phyloP scores from a whole-genome alignment of 2,888 invertebrate genomes.

The Adela reaumurella region DNA sequence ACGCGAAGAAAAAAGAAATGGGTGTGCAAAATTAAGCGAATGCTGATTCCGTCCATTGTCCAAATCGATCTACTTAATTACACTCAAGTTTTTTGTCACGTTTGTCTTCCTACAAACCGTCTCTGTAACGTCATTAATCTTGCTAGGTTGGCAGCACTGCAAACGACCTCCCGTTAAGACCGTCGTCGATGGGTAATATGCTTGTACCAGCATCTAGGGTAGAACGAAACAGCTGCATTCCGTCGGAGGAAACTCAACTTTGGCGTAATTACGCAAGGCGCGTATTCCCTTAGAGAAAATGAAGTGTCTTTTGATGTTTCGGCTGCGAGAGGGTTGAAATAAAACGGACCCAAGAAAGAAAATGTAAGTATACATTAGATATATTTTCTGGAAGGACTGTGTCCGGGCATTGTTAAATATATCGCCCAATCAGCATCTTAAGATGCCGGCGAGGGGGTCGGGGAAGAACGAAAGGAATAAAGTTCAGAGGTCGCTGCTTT shows the following conservation, averaged over 20 bases:
- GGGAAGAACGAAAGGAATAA: not conserved
- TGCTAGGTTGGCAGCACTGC: slow-evolving; percentile 46
- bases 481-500: slow-evolving; percentile 36
- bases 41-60: slow-evolving; percentile 10
- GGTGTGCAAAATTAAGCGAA: no score
- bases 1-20: no score
- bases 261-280: slow-evolving; percentile 41
- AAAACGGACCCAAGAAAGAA: slow-evolving; percentile 42
- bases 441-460: not conserved
- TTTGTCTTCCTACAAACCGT: slow-evolving; percentile 40
- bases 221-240: slow-evolving; percentile 31
- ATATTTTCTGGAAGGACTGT: slow-evolving; percentile 44
- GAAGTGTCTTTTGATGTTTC: slow-evolving; percentile 26
- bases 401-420: slow-evolving; percentile 53
- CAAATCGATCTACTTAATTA: slow-evolving; percentile 31
- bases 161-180: slow-evolving; percentile 53
- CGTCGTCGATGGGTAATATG: slow-evolving; percentile 50
- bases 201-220: slow-evolving; percentile 31
- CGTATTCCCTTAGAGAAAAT: slow-evolving; percentile 23
- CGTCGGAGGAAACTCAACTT: slow-evolving; percentile 42
- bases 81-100: slow-evolving; percentile 38
- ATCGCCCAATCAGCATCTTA: slow-evolving; percentile 51
- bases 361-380: slow-evolving; percentile 32
- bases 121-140: slow-evolving; percentile 51
- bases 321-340: slow-evolving; percentile 26